These are phyloP conservation scores for Trematomus loennbergii DNA, from an alignment of 2,113 vertebrate genomes.

Conservation along the genomic window DNA sequence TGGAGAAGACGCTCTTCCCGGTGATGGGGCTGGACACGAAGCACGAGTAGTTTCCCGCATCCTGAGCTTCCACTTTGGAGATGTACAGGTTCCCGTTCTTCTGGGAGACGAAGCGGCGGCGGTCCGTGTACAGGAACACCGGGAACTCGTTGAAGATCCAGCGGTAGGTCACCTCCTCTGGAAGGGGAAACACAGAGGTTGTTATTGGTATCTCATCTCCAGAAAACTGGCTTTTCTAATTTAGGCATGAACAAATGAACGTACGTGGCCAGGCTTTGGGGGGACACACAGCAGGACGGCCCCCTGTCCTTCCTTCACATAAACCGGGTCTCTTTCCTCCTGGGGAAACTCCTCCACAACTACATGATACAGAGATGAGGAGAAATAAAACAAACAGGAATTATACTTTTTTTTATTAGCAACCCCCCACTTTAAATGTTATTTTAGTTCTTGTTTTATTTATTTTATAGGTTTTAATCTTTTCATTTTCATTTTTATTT, in stretches of 20 bases:
- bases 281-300: conserved; percentile 93
- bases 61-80: conserved; percentile 93
- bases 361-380: conserved; percentile 57
- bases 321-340: conserved; percentile 92
- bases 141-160: conserved; percentile 99
- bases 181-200: neutral
- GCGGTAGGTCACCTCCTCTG: conserved; percentile 94
- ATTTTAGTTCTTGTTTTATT: no score
- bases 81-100: conserved; percentile 97
- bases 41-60: conserved; percentile 97
- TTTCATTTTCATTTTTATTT: no score
- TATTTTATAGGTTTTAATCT: no score
- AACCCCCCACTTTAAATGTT: no score
- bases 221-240: neutral
- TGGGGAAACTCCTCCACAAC: conserved; percentile 93
- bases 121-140: conserved; percentile 92
- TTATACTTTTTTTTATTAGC: no score
- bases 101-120: conserved; percentile 95
- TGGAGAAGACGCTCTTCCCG: conserved; percentile 97
- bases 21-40: conserved; percentile 94
- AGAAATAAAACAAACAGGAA: neutral
- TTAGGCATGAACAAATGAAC: neutral
- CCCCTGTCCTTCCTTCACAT: conserved; percentile 92
- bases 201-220: neutral
- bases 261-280: conserved; percentile 93